These are phyloP conservation scores for Micromesistius poutassou DNA, from an alignment of 2,797 vertebrate species.

Conservation along the genomic window DNA sequence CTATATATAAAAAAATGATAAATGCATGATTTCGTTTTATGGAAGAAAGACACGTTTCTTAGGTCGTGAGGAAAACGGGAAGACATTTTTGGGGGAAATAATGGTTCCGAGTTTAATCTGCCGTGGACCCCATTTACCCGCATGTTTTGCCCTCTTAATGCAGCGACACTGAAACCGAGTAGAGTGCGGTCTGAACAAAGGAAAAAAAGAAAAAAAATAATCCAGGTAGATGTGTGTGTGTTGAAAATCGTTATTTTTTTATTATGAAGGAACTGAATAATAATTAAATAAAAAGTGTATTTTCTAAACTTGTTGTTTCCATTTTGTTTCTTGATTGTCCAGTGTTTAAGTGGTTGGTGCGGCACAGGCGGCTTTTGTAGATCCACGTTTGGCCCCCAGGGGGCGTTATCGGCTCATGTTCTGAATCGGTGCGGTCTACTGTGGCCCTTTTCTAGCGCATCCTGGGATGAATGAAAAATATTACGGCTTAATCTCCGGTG, in stretches of 20 bases:
- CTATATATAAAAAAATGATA: no score
- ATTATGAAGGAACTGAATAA: slow-evolving; percentile 57
- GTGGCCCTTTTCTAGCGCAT: not conserved
- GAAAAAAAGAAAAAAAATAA: not conserved
- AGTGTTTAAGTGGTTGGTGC: not conserved
- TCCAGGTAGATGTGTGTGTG: slow-evolving; percentile 6
- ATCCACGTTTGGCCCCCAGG: not conserved
- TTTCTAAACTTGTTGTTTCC: slow-evolving; percentile 59
- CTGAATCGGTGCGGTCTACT: not conserved
- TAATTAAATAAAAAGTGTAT: slow-evolving; percentile 70
- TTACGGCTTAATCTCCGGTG: no score
- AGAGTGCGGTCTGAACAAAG: not conserved
- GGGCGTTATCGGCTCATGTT: not conserved
- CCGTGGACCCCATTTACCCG: not conserved
- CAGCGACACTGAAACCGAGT: not conserved
- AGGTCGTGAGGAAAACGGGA: not conserved
- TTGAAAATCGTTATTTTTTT: slow-evolving; percentile 53
- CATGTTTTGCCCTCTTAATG: not conserved
- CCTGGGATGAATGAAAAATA: not conserved
- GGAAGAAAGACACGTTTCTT: not conserved
- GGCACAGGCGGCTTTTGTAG: not conserved
- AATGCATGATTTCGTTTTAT: not conserved
- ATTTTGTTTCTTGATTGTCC: not conserved
- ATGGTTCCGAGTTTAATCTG: not conserved
- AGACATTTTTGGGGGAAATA: not conserved